phyloP scores from a whole-genome alignment of 2,797 vertebrate species.

The Anisognathus igniventris region DNA sequence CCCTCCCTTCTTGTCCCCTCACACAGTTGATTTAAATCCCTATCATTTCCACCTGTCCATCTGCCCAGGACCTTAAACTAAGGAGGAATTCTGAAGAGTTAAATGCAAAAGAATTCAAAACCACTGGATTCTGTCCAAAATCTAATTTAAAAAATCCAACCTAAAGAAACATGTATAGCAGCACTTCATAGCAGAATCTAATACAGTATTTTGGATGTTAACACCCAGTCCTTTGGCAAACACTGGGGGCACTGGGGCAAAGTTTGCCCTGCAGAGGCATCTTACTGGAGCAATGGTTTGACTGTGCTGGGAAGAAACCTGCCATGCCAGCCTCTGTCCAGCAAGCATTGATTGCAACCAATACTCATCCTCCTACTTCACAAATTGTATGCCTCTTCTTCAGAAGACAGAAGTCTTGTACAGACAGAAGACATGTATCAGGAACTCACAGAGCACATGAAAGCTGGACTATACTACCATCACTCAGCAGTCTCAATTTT shows the following conservation, averaged over 20 bases:
- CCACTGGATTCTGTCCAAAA: neutral
- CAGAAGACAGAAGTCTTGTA: neutral
- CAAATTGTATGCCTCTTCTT: fast-evolving
- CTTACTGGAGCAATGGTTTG: neutral
- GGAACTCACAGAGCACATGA: neutral
- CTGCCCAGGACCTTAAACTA: neutral
- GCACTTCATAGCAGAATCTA: neutral
- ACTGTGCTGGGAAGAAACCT: neutral
- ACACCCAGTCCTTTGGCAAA: neutral
- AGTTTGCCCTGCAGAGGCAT: neutral
- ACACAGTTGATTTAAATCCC: neutral
- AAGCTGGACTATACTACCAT: neutral
- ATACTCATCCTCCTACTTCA: neutral
- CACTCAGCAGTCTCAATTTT: neutral
- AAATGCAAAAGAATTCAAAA: neutral
- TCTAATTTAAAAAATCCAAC: neutral
- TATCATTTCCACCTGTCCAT: neutral
- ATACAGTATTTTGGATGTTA: neutral
- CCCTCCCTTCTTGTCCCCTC: neutral
- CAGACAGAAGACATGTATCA: fast-evolving
- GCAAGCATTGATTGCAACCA: fast-evolving
- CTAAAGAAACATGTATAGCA: neutral
- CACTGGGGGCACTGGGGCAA: neutral
- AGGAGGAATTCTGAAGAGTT: neutral
- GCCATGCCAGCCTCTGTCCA: neutral